Evolutionary conservation across 2,888 invertebrate genomes (phyloP).

Genomic region (Schizaphis graminum): DNA sequence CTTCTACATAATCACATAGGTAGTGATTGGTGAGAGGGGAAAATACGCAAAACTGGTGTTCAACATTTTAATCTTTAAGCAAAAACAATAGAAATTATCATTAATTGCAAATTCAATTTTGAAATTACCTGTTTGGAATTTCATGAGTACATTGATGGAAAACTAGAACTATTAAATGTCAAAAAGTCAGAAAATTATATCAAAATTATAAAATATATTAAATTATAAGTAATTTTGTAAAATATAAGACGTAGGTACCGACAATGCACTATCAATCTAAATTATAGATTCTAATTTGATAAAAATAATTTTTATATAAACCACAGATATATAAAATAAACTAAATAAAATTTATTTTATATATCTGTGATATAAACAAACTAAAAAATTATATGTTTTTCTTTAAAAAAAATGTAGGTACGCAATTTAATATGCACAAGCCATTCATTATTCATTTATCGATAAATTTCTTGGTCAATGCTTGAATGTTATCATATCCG

Average conservation of each 20-base stretch:
- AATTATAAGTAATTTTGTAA: not conserved
- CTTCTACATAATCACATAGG: no score
- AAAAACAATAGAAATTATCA: not conserved
- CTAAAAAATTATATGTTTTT: not conserved
- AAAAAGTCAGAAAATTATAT: not conserved
- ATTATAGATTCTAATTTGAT: not conserved
- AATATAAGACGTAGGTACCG: not conserved
- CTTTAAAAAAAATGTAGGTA: not conserved
- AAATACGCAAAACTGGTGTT: not conserved
- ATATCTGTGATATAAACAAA: not conserved
- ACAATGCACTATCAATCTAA: not conserved
- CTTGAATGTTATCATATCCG: not conserved
- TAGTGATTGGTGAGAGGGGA: no score
- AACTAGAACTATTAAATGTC: not conserved
- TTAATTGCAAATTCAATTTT: not conserved
- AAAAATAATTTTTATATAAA: not conserved
- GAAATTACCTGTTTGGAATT: not conserved
- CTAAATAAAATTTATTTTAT: no score
- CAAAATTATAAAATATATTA: not conserved
- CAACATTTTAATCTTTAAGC: not conserved
- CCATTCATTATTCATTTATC: not conserved
- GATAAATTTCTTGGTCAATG: not conserved
- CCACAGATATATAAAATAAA: no score
- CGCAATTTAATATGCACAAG: not conserved
- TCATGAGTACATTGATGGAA: not conserved